A percentile compares a stretch with the other conserved stretches of the same genome.
Conservation (phyloP, 1,140 invertebrate genomes). For the Monomorium pharaonis region DNA sequence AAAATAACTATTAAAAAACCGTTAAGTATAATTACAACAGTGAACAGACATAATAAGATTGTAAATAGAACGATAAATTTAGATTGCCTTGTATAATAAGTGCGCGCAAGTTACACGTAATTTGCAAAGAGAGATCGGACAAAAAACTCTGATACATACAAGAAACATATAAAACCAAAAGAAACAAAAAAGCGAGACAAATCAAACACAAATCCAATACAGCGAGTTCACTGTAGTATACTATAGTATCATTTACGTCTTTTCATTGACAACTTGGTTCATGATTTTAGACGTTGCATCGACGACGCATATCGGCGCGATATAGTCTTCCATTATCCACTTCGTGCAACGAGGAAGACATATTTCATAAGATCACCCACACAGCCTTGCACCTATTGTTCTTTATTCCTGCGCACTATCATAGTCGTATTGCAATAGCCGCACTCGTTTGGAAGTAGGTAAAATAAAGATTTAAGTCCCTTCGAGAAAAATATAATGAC, state of each 20-base stretch:
- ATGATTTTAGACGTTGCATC: slow-evolving; percentile 33
- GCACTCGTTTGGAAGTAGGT: background rate
- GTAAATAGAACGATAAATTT: background rate
- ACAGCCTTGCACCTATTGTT: slow-evolving; percentile 51
- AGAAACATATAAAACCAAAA: slow-evolving; percentile 22
- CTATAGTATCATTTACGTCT: background rate
- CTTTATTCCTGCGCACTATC: slow-evolving; percentile 43
- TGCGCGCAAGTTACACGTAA: background rate
- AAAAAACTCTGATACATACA: background rate
- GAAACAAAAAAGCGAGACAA: background rate
- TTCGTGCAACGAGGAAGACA: slow-evolving; percentile 56
- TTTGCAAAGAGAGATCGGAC: background rate
- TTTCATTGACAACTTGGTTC: slow-evolving; percentile 40
- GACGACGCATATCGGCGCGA: slow-evolving; percentile 15
- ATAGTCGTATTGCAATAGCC: slow-evolving; percentile 22
- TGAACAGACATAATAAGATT: background rate
- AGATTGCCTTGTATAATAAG: background rate
- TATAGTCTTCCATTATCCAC: slow-evolving; percentile 54
- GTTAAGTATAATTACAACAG: background rate
- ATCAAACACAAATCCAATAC: slow-evolving; percentile 8
- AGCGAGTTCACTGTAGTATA: background rate
- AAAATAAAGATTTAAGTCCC: slow-evolving; percentile 33
- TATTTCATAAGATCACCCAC: slow-evolving; percentile 51
- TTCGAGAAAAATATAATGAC: background rate
- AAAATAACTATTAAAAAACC: background rate